A percentile compares a stretch with the other conserved stretches of the same genome.
These are phyloP conservation scores for Chascanopsetta lugubris DNA, from an alignment of 2,113 vertebrate species.

Conservation along the genomic window DNA sequence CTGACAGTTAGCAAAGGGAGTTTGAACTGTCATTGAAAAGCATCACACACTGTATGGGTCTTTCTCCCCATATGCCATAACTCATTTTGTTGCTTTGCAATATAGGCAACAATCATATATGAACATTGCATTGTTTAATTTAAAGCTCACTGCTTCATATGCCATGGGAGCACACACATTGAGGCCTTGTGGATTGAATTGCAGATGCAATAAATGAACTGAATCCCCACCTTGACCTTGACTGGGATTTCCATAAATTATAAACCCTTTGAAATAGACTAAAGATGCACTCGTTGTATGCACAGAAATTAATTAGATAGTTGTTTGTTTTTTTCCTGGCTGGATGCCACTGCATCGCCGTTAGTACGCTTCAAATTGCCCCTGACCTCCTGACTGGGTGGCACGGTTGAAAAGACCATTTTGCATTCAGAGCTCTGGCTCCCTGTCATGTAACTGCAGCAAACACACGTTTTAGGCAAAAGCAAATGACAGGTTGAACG, in stretches of 20 bases:
- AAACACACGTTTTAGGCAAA: constrained; percentile 55
- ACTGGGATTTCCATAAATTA: constrained; percentile 69
- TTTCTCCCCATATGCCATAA: neutral
- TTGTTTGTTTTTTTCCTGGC: constrained; percentile 76
- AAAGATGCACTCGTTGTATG: constrained; percentile 58
- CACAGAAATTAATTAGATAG: constrained; percentile 73
- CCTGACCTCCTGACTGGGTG: constrained; percentile 57
- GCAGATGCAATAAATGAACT: constrained; percentile 69
- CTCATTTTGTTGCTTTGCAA: constrained; percentile 8
- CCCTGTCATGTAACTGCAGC: constrained; percentile 42
- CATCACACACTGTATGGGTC: neutral
- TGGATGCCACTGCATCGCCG: constrained; percentile 68
- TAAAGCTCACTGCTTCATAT: too few relatives aligned
- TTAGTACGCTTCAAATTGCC: constrained; percentile 72
- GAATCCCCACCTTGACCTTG: constrained; percentile 69
- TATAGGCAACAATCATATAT: too few relatives aligned
- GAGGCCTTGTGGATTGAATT: constrained; percentile 61
- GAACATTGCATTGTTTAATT: too few relatives aligned
- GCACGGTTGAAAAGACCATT: constrained; percentile 70
- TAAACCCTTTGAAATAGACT: constrained; percentile 62
- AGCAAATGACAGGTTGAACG: constrained; percentile 40
- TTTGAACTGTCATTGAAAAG: constrained; percentile 1
- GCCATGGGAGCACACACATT: constrained; percentile 61
- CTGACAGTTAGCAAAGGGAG: constrained; percentile 3
- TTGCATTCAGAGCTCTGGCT: constrained; percentile 55